Evolutionary conservation across 2,113 vertebrate species (phyloP), one percentile per base, ranked within the genome.

Genomic region (Gallinago media): DNA sequence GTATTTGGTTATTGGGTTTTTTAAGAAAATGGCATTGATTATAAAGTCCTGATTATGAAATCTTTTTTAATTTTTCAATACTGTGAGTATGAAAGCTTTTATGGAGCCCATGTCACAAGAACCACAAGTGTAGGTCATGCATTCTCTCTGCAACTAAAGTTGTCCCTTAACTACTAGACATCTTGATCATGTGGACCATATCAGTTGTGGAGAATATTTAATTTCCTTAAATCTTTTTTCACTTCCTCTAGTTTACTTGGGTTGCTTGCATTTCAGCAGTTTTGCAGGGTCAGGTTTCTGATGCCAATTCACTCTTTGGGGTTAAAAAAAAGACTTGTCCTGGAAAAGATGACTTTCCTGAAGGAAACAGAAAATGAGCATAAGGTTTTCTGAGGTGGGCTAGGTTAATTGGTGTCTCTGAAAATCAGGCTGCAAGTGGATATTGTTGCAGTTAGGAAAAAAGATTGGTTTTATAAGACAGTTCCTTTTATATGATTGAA

Each of bases 381-480:
- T 56, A 62, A 62, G n/a, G 11, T 84, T 92, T 94, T 87, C 59
- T 87, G 63, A 75, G 42, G 42, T 93, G 36, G 62, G 31, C 18
- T 87, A 84, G 44, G 70, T 84, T 93, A 82, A 94, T 85, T 87
- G n/a, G 4, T 87, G 29, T 85, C 52, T 87, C 55, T 85, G 42
- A 85, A 93, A 97, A 88, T 81, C 47, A 72, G 47, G 26, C 32
- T 55, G 34, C 84, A 78, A 91, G 47, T 89, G 47, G 56, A 67
- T 62, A 89, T 79, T 91, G n/a, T 94, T 94, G 81, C 56, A 75
- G 70, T 50, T 71, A 67, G 74, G 20, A 52, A 82, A 94, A 92
- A 50, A 95, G 75, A 65, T 77, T 89, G 11, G 15, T n/a, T 93
- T 95, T 93, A 50, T 71, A 77, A 87, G 38, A 52, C 34, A 68